A percentile compares a stretch with the other conserved stretches of the same genome.
Evolutionary conservation across 2,113 vertebrate genomes (phyloP).

Genomic region (Psammodynastes pulverulentus): DNA sequence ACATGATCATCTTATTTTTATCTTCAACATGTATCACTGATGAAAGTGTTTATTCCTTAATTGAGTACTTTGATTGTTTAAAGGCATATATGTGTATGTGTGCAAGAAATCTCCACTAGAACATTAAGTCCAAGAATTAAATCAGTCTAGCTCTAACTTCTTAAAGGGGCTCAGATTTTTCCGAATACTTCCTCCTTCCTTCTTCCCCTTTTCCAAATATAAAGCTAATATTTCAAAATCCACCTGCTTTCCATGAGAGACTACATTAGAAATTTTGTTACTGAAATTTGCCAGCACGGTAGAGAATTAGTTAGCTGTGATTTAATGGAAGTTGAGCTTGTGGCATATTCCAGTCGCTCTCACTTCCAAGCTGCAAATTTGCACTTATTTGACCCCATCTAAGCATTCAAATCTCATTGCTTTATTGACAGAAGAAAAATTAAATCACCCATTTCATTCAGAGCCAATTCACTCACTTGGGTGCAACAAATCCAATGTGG

Average conservation of each 20-base stretch:
- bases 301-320: not conserved
- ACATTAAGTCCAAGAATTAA: not conserved
- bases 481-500: conserved; percentile 4
- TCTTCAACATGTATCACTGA: not conserved
- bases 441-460: conserved; percentile 46
- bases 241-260: not conserved
- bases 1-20: not conserved
- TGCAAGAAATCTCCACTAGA: not conserved
- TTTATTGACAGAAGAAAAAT: conserved; percentile 6
- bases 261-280: not conserved
- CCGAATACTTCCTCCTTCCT: not conserved
- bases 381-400: conserved; percentile 36
- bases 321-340: not conserved
- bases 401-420: conserved; percentile 41
- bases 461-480: conserved; percentile 31
- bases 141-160: not conserved
- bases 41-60: not conserved
- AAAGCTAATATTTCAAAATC: not conserved
- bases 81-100: not conserved
- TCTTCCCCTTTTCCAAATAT: not conserved
- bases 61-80: not conserved
- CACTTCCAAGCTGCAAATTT: conserved; percentile 19
- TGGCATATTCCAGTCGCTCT: not conserved
- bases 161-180: not conserved
- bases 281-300: not conserved